Evolutionary conservation across 2,797 vertebrate species (phyloP), one percentile per base, ranked within the genome.

Genomic region (Danio aesculapii): DNA sequence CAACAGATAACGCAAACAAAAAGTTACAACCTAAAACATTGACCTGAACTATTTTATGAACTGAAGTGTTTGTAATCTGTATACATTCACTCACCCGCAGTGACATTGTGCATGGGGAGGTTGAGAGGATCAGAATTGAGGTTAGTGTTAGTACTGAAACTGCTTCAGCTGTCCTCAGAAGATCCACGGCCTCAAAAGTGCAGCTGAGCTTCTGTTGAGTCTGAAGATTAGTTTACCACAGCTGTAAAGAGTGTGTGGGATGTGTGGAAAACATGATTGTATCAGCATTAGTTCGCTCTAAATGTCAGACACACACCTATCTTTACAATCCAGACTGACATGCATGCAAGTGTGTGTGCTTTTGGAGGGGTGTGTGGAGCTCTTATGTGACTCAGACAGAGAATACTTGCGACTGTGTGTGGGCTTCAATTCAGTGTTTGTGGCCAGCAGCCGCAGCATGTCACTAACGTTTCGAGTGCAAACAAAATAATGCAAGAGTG

Each of bases 351-450:
- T 81, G 58, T 84, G 80, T 62, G 11, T 84, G 82, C 52, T 10
- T 81, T 81, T 82, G 73, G 50, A 57, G 74, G 73, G 75, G 75
- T 83, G 75, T 83, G 80, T 69, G 85, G 44, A 92, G 91, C 88
- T 84, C 83, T 82, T 87, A 87, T 89, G 88, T 93, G 93, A 94
- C 89, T 94, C 92, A 94, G 92, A 92, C 87, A 88, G 92, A 93
- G 91, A 93, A 91, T 89, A 91, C 88, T 90, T 86, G 88, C 86
- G 89, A 81, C 85, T 86, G 83, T 90, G 90, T 81, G 89, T 93
- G 89, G 92, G 93, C 78, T 89, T 82, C 69, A 84, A 81, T 85
- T 83, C 71, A 81, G 49, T 83, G 62, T 83, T 73, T 71, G 77
- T 52, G 77, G 67, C 17, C 46, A 6, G 77, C 43, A 66, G 67